Base-by-base conservation (phyloP, 2,113 vertebrate genomes). In the Brachypteracias leptosomus region DNA sequence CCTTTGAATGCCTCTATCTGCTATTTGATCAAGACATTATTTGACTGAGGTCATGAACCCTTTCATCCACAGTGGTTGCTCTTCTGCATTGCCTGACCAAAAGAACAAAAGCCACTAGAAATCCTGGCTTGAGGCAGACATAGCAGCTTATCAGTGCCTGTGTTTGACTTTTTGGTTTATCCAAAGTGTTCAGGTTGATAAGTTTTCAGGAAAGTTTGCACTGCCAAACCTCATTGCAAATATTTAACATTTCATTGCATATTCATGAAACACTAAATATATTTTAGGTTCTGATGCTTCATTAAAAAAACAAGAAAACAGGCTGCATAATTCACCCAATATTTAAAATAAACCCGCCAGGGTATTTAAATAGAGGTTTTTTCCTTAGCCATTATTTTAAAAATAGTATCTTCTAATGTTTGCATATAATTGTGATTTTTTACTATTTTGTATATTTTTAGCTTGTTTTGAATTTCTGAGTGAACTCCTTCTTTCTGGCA, bases 241-340 rank as follows among this genome's bases (percentile, higher is more conserved):
- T 74, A 85, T 95, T 95, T 88, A 90, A 88, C 36, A 72, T 75
- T 88, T 89, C 35, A 42, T 89, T 93, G 92, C 51, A 93, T 94
- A 96, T 95, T 95, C 94, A 96, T 94, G 59, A 79, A 90, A 90
- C 24, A 63, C 68, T 84, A 91, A 93, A 86, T 92, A 70, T 94
- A 91, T 95, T 96, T 95, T 94, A 93, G 88, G 76, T 84, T 51
- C 38, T 46, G 29, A 90, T 95, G 76, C 66, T 95, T 96, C 90
- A 91, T 96, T 96, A 96, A 94, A 81, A 96, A 90, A 96, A 90
- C 85, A 85, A 93, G 92, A 91, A 95, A 94, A 83, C 49, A 84
- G 85, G 6, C 81, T 93, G 74, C 59, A 92, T 96, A 90, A 90
- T 89, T 92, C 65, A 84, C 51, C 26, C 36, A 92, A 58, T 96